Evolutionary conservation across 2,888 invertebrate genomes (phyloP), one percentile per base, ranked within the genome.

Genomic region (Cheiracanthium punctorium): DNA sequence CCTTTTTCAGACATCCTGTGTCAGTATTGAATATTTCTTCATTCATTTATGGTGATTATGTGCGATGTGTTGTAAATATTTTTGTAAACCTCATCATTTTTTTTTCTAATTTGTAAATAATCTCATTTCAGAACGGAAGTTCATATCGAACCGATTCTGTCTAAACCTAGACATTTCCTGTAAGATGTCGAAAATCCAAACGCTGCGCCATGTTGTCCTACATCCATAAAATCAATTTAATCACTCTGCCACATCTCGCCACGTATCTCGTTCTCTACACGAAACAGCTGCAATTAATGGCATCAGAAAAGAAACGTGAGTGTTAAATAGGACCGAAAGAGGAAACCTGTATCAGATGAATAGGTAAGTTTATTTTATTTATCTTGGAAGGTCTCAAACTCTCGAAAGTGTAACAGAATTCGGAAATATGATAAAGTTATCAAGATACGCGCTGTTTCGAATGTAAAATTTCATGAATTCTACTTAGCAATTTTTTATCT

Each of bases 221-320:
- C 43, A 73, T 52, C 52, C 84, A 79, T 79, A 85, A 85, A 85
- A 67, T 79, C 84, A 79, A 69, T 70, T 58, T 85, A 79, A 79
- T 79, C 73, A 79, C 79, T 48, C 43, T 71, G 71, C 75, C 30
- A 75, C 64, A 30, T 79, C n/a, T n/a, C 69, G 73, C 67, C 79
- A 79, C 79, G 77, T 79, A 52, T 69, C 77, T 58, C 65, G 74
- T 85, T 85, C 84, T 77, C 72, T 77, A 72, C 72, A 43, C 69
- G 65, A 73, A 73, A 33, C 33, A 76, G 76, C 72, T 67, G 76
- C 70, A 70, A 52, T 70, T 70, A 20, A 73, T 37, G 69, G 33
- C 20, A 69, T n/a, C 24, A 37, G 69, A 33, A 69, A 69, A 37
- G 37, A 20, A 2, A 24, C 32, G 33, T 0, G 67, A 69, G 67